Base-by-base conservation (phyloP, 2,888 invertebrate species). In the Arctia plantaginis region DNA sequence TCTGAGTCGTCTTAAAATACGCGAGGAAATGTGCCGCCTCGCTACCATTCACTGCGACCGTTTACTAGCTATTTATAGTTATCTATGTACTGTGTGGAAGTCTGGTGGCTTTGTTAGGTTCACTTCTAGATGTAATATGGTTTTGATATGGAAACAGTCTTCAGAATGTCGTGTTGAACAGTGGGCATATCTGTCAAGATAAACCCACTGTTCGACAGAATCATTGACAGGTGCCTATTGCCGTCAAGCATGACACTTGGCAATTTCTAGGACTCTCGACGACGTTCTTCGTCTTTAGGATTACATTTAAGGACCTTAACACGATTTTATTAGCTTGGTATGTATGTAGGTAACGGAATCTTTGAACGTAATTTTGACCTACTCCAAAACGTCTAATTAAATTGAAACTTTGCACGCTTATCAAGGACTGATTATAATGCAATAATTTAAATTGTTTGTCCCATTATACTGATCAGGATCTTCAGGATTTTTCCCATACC, bases 1-100 rank as follows among this genome's bases (percentile, higher is more conserved):
- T 76, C 65, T 20, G 35, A 68, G 69, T 72, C 39, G 62, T 73
- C 70, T 71, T 23, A 59, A 76, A 76, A 76, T 76, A 73, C 68
- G 41, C 68, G 33, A 70, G 66, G 59, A 65, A 68, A 66, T 59
- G 65, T 71, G 68, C 69, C 75, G 69, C 69, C 64, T 62, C 69
- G 51, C 64, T 10, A 33, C 68, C 69, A 73, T 73, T 73, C 69
- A 73, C 20, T 51, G 62, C 65, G 55, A 64, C 15, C 51, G 64
- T 64, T 65, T 65, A 69, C 39, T 41, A 3, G 59, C 39, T 73
- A 73, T 69, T 73, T 69, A 69, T 73, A 73, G 41, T 27, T 59
- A 27, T 68, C 67, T 62, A 68, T 18, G 65, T 66, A 71, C 51
- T 65, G 30, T 65, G 18, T 62, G 59, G 59, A 62, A 62, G 62